Base-by-base conservation (phyloP, 2,888 invertebrate genomes). In the Pammene fasciana region DNA sequence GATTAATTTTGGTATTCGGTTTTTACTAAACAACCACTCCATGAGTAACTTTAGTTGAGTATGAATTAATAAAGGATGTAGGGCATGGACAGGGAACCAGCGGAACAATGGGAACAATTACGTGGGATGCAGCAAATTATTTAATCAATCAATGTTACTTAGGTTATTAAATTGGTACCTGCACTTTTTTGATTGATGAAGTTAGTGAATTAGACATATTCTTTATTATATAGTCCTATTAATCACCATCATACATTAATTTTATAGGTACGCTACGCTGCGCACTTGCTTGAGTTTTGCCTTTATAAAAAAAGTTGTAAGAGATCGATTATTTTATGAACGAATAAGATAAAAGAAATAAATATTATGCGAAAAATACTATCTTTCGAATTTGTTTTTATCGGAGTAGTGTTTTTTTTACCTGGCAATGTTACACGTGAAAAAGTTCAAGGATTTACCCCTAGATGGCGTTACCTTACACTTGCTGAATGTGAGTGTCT, bases 81-180 rank as follows among this genome's bases (percentile, higher is more conserved):
- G 60, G 45, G 0, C 55, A 46, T 46, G 41, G 14, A 41, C 36
- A 4, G 9, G 14, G 16, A 14, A 48, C n/a, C n/a, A n/a, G n/a
- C n/a, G 48, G 48, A 18, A 10, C 48, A 8, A 48, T 16, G 7
- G 43, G 43, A 43, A 13, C 52, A 55, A 62, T 62, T 45, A 50
- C 4, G 18, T 57, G 65, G 68, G 70, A 70, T 55, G 65, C 48
- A 48, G 46, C 70, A 48, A 70, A 70, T 70, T 70, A 70, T 60
- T 70, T 70, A 46, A 70, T 70, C 54, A 60, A 59, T 48, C 38
- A 48, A 65, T 46, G 26, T 0, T 26, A 26, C 26, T 26, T 26
- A 26, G 1, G 26, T 26, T 26, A 68, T 9, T 50, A 43, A 10
- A 50, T 64, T 68, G 41, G 50, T 26, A 50, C 46, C 16, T 65